These are phyloP conservation scores for Argyresthia albistria DNA, from an alignment of 2,888 invertebrate genomes.

Conservation along the genomic window DNA sequence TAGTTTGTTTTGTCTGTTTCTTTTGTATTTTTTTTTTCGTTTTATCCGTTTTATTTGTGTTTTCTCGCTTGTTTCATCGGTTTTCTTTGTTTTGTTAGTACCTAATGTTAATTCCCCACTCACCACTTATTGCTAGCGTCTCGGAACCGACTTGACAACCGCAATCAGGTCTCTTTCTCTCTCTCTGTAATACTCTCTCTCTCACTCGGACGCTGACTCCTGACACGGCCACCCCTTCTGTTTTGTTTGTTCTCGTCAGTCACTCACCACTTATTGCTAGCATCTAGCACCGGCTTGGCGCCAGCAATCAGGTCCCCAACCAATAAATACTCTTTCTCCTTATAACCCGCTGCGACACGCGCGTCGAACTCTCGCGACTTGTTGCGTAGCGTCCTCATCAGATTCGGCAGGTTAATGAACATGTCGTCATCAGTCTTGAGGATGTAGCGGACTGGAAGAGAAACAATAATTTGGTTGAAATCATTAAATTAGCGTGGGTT, in stretches of 20 bases:
- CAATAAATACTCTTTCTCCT: conserved; percentile 63
- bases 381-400: conserved; percentile 63
- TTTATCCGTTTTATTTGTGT: too few relatives aligned
- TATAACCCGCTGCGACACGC: conserved; percentile 14
- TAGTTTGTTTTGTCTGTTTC: too few relatives aligned
- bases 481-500: too few relatives aligned
- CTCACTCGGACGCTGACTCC: conserved; percentile 23
- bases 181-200: conserved; percentile 20
- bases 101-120: conserved; percentile 18
- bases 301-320: conserved; percentile 86
- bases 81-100: too few relatives aligned
- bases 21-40: too few relatives aligned
- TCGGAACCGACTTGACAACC: conserved; percentile 80
- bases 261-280: conserved; percentile 82
- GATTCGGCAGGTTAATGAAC: conserved; percentile 83
- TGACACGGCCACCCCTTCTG: conserved; percentile 23
- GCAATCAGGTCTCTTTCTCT: conserved; percentile 83
- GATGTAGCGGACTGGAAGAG: conserved; percentile 74
- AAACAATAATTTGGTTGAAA: not conserved
- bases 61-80: too few relatives aligned
- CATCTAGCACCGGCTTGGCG: conserved; percentile 81
- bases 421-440: conserved; percentile 92
- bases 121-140: conserved; percentile 85
- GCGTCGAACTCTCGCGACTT: conserved; percentile 32
- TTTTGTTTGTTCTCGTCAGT: too few relatives aligned